Conservation (phyloP, 2,113 vertebrate genomes). For the Pterocles orientalis region DNA sequence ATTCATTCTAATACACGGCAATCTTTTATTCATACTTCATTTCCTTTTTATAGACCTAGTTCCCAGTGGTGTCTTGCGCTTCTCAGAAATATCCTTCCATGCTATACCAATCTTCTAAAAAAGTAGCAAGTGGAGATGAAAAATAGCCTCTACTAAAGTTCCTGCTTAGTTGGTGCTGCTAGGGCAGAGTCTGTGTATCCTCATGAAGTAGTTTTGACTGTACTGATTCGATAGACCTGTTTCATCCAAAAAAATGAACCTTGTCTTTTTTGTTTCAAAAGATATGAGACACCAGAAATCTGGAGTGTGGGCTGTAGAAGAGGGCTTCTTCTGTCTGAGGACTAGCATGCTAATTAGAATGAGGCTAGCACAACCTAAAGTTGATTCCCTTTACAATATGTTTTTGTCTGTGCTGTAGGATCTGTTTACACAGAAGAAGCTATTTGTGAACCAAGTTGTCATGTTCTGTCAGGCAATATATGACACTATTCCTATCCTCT, state of each 20-base stretch:
- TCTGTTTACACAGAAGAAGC: constrained; percentile 35
- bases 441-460: constrained; percentile 59
- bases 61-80: background rate
- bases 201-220: background rate
- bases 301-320: background rate
- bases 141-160: background rate
- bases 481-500: constrained; percentile 23
- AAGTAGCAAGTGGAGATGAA: background rate
- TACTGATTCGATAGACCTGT: background rate
- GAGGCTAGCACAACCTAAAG: constrained; percentile 42
- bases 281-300: background rate
- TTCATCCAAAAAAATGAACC: background rate
- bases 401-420: constrained; percentile 31
- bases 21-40: constrained; percentile 32
- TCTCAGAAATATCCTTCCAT: background rate
- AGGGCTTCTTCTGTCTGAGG: constrained; percentile 1
- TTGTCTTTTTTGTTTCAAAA: background rate
- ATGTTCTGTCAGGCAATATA: constrained; percentile 37
- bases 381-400: constrained; percentile 41
- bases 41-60: background rate
- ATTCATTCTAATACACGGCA: background rate
- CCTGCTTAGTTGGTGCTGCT: background rate
- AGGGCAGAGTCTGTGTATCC: background rate
- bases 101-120: background rate
- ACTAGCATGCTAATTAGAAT: constrained; percentile 36